Percentiles rank a stretch among this genome's conserved stretches.
phyloP scores from a whole-genome alignment of 2,888 invertebrate species.

The Drosophila mimica region DNA sequence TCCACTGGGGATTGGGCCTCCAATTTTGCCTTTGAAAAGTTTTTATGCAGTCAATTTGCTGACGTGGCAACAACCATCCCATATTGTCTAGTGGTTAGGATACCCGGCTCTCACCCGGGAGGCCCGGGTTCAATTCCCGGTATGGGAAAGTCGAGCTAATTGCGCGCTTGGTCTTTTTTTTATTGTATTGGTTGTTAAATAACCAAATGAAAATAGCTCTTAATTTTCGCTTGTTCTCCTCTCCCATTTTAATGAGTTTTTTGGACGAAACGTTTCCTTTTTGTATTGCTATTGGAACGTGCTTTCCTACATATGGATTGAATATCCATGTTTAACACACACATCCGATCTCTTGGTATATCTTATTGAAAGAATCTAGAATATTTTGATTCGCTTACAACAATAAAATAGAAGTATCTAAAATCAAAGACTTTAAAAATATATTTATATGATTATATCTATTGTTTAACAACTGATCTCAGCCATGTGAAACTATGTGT shows the following conservation, averaged over 20 bases:
- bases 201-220: background rate
- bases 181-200: background rate
- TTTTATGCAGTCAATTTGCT: conserved; percentile 4
- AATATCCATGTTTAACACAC: background rate
- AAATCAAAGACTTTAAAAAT: background rate
- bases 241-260: background rate
- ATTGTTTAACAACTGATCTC: background rate
- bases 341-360: background rate
- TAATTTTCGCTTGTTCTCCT: background rate
- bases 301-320: background rate
- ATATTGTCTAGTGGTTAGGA: conserved; percentile 79
- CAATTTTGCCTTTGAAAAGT: background rate
- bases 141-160: conserved; percentile 53
- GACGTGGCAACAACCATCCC: conserved; percentile 43
- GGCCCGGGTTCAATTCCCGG: conserved; percentile 77
- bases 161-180: background rate
- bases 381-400: background rate
- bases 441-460: background rate
- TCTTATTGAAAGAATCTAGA: background rate
- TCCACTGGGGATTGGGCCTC: background rate
- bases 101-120: conserved; percentile 78
- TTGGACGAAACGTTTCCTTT: background rate
- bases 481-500: background rate
- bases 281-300: background rate
- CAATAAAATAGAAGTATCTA: background rate